Percentiles rank a stretch among this genome's conserved stretches.
phyloP scores from a whole-genome alignment of 2,888 invertebrate species.

The Cerastis rubricosa region DNA sequence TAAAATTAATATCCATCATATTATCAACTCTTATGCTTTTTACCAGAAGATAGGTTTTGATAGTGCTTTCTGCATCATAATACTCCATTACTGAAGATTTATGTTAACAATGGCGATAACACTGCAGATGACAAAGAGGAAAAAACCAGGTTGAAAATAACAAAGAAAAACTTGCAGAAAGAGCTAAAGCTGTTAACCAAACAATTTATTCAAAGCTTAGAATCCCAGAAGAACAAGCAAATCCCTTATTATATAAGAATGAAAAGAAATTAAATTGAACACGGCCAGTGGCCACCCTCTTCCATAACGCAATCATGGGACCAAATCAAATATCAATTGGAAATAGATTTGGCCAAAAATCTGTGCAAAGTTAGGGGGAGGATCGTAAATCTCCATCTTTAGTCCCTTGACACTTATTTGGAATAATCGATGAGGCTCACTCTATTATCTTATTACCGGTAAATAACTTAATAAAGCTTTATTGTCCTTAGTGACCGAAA shows the following conservation, averaged over 20 bases:
- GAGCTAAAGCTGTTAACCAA: constrained; percentile 20
- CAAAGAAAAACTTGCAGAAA: not conserved
- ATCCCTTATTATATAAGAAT: constrained; percentile 57
- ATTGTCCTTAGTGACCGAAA: constrained; percentile 20
- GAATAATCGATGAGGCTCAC: constrained; percentile 67
- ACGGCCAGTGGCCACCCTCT: constrained; percentile 64
- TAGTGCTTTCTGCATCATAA: too few relatives aligned
- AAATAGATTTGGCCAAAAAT: constrained; percentile 71
- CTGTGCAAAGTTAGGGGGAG: constrained; percentile 66
- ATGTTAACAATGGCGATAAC: not conserved
- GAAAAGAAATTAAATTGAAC: constrained; percentile 64
- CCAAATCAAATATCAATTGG: constrained; percentile 73
- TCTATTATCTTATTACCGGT: constrained; percentile 64
- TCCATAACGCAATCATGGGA: constrained; percentile 63
- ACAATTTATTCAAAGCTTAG: constrained; percentile 50
- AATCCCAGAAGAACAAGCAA: constrained; percentile 53
- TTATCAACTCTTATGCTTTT: not conserved
- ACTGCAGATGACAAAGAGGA: not conserved
- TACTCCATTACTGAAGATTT: too few relatives aligned
- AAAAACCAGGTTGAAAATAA: not conserved
- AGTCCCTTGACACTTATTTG: constrained; percentile 67
- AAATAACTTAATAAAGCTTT: constrained; percentile 62
- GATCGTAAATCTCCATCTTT: constrained; percentile 66
- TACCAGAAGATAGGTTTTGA: not conserved
- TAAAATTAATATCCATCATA: not conserved